Evolutionary conservation across 2,113 vertebrate species (phyloP).

Genomic region (Pluvialis apricaria): DNA sequence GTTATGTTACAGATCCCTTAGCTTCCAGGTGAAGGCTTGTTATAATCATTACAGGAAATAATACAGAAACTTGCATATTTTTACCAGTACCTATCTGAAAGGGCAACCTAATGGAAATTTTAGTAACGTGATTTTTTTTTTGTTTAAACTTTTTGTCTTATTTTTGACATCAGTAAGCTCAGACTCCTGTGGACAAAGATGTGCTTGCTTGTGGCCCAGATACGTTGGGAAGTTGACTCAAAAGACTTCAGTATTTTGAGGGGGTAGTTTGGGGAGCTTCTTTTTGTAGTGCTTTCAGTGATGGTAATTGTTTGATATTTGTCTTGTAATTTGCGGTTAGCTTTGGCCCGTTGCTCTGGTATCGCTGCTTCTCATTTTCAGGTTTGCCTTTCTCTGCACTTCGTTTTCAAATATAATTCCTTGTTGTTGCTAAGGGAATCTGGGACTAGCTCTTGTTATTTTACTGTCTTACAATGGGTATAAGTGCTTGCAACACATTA

Average conservation of each 20-base stretch:
- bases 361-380: neutral
- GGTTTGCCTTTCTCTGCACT: neutral
- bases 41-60: neutral
- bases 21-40: neutral
- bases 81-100: neutral
- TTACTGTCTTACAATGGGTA: neutral
- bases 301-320: neutral
- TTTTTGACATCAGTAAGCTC: neutral
- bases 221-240: neutral
- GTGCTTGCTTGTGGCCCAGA: neutral
- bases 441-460: neutral
- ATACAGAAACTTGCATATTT: neutral
- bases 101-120: neutral
- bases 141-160: neutral
- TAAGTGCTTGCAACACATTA: neutral
- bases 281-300: neutral
- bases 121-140: neutral
- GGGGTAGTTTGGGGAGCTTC: rapidly evolving
- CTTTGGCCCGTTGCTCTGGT: neutral
- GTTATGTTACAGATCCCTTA: neutral
- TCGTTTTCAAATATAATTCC: neutral
- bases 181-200: neutral
- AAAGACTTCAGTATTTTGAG: neutral
- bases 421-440: neutral
- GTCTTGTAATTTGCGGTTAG: neutral